Conservation (phyloP, 1,140 invertebrate genomes). For the Bilobella aurantiaca region DNA sequence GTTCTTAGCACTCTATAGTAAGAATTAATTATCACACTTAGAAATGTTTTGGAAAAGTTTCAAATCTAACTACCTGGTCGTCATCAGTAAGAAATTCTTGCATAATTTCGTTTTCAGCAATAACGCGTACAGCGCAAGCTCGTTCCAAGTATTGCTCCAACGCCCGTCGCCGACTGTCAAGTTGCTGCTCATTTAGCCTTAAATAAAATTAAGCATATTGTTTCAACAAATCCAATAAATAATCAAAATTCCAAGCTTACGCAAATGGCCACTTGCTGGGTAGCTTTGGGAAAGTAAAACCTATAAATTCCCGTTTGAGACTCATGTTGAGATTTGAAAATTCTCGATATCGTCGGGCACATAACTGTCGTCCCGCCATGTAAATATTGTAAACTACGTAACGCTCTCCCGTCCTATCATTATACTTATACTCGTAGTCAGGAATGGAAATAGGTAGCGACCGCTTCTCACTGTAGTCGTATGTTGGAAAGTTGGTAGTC, state of each 20-base stretch:
- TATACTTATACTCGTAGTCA: slow-evolving; percentile 64
- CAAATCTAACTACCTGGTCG: slow-evolving; percentile 46
- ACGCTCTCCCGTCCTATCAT: slow-evolving; percentile 70
- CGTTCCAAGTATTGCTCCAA: slow-evolving; percentile 97
- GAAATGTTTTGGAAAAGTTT: background rate
- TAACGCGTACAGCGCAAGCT: slow-evolving; percentile 93
- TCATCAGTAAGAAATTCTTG: slow-evolving; percentile 95
- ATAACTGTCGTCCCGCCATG: slow-evolving; percentile 95
- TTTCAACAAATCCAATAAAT: background rate
- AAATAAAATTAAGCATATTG: slow-evolving; percentile 5
- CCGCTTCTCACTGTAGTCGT: slow-evolving; percentile 96
- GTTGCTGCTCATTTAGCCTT: slow-evolving; percentile 81
- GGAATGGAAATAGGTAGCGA: slow-evolving; percentile 97
- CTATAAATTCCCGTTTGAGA: slow-evolving; percentile 90
- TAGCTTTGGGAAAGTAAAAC: slow-evolving; percentile 94
- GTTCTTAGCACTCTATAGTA: slow-evolving; percentile 54
- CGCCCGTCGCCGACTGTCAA: slow-evolving; percentile 82
- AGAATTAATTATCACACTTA: background rate
- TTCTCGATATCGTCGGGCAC: slow-evolving; percentile 89
- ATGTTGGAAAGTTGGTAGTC: slow-evolving; percentile 72
- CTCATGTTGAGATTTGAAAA: slow-evolving; percentile 65
- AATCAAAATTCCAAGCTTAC: slow-evolving; percentile 41
- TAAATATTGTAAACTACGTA: slow-evolving; percentile 98
- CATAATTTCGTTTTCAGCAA: slow-evolving; percentile 93
- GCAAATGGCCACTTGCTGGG: slow-evolving; percentile 98